These are phyloP conservation scores for Corythornis cristatus DNA, from an alignment of 2,113 vertebrate genomes.

Conservation along the genomic window DNA sequence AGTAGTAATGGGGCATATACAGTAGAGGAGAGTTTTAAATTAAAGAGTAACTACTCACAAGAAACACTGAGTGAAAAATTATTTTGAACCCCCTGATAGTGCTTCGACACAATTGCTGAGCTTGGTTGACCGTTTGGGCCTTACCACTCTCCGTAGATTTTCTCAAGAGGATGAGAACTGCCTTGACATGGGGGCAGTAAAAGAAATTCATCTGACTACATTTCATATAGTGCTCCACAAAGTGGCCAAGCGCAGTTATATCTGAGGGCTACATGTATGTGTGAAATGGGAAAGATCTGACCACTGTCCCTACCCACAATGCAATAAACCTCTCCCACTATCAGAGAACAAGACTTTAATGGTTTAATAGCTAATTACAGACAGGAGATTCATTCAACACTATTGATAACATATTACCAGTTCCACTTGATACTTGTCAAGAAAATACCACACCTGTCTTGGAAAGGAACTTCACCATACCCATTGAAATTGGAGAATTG, in stretches of 20 bases:
- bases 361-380: constrained; percentile 60
- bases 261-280: constrained; percentile 2
- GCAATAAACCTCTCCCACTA: constrained; percentile 55
- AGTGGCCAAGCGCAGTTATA: neutral
- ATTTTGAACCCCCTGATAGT: neutral
- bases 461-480: constrained; percentile 23
- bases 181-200: neutral
- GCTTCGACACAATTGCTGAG: constrained; percentile 18
- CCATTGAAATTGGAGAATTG: neutral
- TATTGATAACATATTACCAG: constrained; percentile 12
- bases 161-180: neutral
- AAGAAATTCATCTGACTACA: constrained; percentile 36
- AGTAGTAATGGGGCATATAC: neutral
- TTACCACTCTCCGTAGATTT: neutral
- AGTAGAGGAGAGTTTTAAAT: neutral
- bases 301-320: constrained; percentile 41
- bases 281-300: constrained; percentile 43
- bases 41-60: neutral
- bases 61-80: neutral
- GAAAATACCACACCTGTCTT: constrained; percentile 23
- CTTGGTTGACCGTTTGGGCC: neutral
- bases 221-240: neutral
- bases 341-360: neutral
- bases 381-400: constrained; percentile 52
- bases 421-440: constrained; percentile 12